These are phyloP conservation scores for Lamellibrachia satsuma DNA, from an alignment of 2,888 invertebrate species.

Conservation along the genomic window DNA sequence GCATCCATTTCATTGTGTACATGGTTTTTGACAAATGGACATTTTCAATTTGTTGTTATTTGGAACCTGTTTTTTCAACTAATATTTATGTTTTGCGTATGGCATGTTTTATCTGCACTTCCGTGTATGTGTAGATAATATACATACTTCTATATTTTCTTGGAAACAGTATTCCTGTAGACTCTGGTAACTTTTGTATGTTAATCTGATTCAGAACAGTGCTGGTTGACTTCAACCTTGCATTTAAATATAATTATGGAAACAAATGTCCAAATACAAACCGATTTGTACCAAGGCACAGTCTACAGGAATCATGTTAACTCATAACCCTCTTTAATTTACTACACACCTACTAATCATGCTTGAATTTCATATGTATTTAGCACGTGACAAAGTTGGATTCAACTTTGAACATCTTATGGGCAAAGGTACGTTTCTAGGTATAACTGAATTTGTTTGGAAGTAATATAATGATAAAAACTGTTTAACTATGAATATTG, in stretches of 20 bases:
- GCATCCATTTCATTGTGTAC: background rate
- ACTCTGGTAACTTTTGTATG: background rate
- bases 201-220: no score
- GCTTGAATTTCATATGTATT: background rate
- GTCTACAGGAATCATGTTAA: background rate
- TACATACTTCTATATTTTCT: background rate
- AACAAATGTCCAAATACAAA: background rate
- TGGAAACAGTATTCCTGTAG: background rate
- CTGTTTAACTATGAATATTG: background rate
- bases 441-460: background rate
- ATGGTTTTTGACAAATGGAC: background rate
- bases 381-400: slow-evolving; percentile 13
- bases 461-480: background rate
- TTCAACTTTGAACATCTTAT: slow-evolving; percentile 6
- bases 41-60: background rate
- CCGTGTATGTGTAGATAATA: background rate
- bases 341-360: background rate
- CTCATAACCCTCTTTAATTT: background rate
- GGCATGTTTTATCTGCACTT: background rate
- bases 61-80: background rate
- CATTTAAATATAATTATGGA: background rate
- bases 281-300: background rate
- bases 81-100: background rate
- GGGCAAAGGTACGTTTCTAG: background rate
- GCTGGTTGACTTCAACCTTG: background rate